Evolutionary conservation across 2,797 vertebrate species (phyloP).

Genomic region (Characodon lateralis): DNA sequence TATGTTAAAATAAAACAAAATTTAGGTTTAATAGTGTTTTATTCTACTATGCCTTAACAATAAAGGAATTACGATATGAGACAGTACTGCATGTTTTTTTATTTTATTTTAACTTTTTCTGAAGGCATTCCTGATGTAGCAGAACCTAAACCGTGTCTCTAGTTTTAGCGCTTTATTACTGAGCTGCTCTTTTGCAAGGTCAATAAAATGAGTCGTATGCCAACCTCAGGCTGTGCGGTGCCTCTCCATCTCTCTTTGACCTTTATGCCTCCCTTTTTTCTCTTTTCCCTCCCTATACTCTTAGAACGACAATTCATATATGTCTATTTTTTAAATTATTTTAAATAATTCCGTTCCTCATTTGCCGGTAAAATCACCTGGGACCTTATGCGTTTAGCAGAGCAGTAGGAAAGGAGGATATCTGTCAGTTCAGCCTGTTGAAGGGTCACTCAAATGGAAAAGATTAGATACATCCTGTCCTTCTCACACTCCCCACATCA

Average conservation of each 20-base stretch:
- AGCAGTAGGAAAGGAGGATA: slow-evolving; percentile 38
- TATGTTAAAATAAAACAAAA: slow-evolving; percentile 31
- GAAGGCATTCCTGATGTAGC: slow-evolving; percentile 20
- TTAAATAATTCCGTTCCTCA: slow-evolving; percentile 5
- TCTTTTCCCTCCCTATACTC: slow-evolving; percentile 15
- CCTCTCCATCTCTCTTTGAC: slow-evolving; percentile 56
- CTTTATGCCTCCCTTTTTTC: slow-evolving; percentile 39
- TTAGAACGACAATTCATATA: slow-evolving; percentile 23
- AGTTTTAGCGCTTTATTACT: slow-evolving; percentile 39
- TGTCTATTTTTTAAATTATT: slow-evolving; percentile 23
- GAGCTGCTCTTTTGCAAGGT: slow-evolving; percentile 65
- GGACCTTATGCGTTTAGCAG: slow-evolving; percentile 26
- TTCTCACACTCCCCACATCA: slow-evolving; percentile 35
- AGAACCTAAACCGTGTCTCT: slow-evolving; percentile 32
- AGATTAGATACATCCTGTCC: slow-evolving; percentile 53
- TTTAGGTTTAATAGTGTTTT: slow-evolving; percentile 23
- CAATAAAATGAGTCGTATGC: slow-evolving; percentile 56
- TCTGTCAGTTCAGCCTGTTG: slow-evolving; percentile 56
- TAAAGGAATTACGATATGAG: slow-evolving; percentile 7
- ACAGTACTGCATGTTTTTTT: slow-evolving; percentile 14
- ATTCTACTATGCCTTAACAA: slow-evolving; percentile 21
- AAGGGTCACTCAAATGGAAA: slow-evolving; percentile 50
- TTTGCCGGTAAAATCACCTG: slow-evolving; percentile 35
- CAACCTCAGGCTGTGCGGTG: slow-evolving; percentile 52
- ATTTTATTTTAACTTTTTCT: slow-evolving; percentile 13